phyloP scores from a whole-genome alignment of 2,797 vertebrate species.

The Darevskia mixta region DNA sequence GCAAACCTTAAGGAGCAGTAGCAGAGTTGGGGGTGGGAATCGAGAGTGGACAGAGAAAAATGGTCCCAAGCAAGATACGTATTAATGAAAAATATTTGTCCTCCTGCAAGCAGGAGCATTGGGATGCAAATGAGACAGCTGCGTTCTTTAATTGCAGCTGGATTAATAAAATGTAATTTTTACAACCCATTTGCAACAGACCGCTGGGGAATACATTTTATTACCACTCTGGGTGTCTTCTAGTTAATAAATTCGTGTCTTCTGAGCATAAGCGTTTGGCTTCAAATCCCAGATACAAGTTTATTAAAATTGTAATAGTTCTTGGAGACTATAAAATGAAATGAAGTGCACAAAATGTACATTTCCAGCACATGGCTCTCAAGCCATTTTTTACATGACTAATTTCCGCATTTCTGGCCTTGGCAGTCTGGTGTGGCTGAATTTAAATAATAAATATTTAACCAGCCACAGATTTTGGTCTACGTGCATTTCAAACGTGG shows the following conservation, averaged over 20 bases:
- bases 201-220: slow-evolving; percentile 76
- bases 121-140: slow-evolving; percentile 69
- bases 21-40: slow-evolving; percentile 70
- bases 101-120: slow-evolving; percentile 62
- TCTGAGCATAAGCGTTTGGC: slow-evolving; percentile 77
- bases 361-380: slow-evolving; percentile 76
- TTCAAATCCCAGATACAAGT: slow-evolving; percentile 79
- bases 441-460: slow-evolving; percentile 79
- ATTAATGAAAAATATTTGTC: slow-evolving; percentile 77
- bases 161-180: slow-evolving; percentile 80
- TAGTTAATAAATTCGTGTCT: slow-evolving; percentile 80
- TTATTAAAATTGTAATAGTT: slow-evolving; percentile 83
- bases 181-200: slow-evolving; percentile 73
- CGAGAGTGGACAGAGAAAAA: slow-evolving; percentile 71
- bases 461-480: slow-evolving; percentile 47
- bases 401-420: slow-evolving; percentile 71
- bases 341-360: slow-evolving; percentile 79
- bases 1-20: slow-evolving; percentile 77
- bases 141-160: slow-evolving; percentile 80
- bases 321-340: slow-evolving; percentile 80
- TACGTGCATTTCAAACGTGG: slow-evolving; percentile 4
- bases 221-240: slow-evolving; percentile 76
- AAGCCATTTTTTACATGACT: slow-evolving; percentile 76
- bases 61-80: slow-evolving; percentile 68
- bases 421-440: slow-evolving; percentile 64